Evolutionary conservation across 1,140 invertebrate genomes (phyloP), one percentile per base, ranked within the genome.

Genomic region (Eupristina koningsbergeri): DNA sequence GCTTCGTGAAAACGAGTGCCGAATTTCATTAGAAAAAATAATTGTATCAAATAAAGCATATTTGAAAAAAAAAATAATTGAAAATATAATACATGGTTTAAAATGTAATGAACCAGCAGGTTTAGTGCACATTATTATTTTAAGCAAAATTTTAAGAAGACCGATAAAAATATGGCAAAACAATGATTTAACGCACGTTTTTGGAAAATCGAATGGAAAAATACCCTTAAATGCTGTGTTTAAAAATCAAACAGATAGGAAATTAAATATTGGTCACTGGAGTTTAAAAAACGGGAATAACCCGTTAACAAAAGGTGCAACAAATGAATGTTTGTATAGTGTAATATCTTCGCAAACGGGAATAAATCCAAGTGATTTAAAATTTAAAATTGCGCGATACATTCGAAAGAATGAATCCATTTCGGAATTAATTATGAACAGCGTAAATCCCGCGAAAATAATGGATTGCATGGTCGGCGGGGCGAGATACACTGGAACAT

Each of bases 271-370:
- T 0, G 69, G 69, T 13, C 69, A 73, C 41, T 73, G 69, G 69
- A 73, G 7, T 3, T 26, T 73, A 19, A 31, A 6, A 19, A 67
- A 36, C 7, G 69, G 41, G 2, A 73, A 45, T 9, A 31, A 5
- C 29, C 41, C 36, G 11, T 1, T 22, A 1, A 31, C 9, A 3
- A 31, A 19, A 17, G 50, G 29, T 17, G 2, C 2, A 26, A 36
- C 17, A 1, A 63, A 41, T 17, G 47, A 61, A 36, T 84, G 83
- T 29, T n/a, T 84, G 0, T 84, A 64, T n/a, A 31, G 64, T 1
- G 77, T 22, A 0, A 31, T 84, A 0, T 47, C 47, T 11, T 61
- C 77, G 1, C 83, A 84, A 17, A 84, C 69, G 29, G 83, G 83
- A 5, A 41, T 79, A 2, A 11, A 47, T 15, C 36, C 41, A 13